Evolutionary conservation across 2,113 vertebrate genomes (phyloP), one percentile per base, ranked within the genome.

Genomic region (Speoplatyrhinus poulsoni): DNA sequence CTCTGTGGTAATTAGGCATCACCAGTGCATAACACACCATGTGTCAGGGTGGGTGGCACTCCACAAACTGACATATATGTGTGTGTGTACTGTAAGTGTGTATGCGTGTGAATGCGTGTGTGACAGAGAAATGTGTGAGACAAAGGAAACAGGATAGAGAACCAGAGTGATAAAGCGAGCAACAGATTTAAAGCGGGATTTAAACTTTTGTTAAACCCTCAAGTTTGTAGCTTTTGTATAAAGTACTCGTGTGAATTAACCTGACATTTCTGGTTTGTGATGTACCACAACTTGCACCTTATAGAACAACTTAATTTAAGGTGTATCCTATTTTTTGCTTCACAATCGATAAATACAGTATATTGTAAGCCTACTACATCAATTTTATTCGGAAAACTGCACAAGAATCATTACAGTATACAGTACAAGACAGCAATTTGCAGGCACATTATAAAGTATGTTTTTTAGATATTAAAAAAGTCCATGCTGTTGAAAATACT

Each of bases 21-120:
- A 90, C 91, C 87, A 82, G 93, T 93, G 87, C 91, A 86, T 92
- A 93, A 93, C 88, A 90, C 87, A 89, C 90, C 93, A 92, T 91
- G 91, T 93, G 92, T 93, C 89, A 82, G 90, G 90, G 89, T 90
- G 87, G 89, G 90, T 88, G 88, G 90, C 71, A 32, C 77, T 82
- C 77, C 84, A 74, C 55, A 67, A 15, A 60, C 13, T 7, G 59
- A 70, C 81, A 73, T 47, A 55, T 52, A 73, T 17, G 55, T 67
- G 78, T 62, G 59, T 50, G 59, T 64, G 67, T 26, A 26, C 26
- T 26, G 26, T 32, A 50, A 54, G 17, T 63, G 41, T 49, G 65
- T n/a, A 63, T 1, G 59, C n/a, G 36, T 58, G 46, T 46, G 13
- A 47, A n/a, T 47, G 36, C 46, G 33, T 9, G 74, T 10, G 67